Base-by-base conservation (phyloP, 1,140 invertebrate species). In the Zelostemma sp. region DNA sequence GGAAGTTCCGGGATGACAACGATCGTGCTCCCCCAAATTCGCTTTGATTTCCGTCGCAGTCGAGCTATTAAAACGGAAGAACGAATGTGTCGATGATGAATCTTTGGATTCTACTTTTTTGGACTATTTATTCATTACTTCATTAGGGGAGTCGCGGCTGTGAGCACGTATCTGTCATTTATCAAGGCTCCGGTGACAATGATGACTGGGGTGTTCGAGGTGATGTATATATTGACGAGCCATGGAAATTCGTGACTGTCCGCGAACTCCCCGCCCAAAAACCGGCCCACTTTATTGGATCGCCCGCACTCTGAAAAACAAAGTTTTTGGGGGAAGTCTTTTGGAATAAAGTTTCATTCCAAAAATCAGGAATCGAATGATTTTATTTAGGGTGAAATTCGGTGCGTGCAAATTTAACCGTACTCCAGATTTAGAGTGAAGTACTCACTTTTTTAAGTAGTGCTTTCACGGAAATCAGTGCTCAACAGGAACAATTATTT, bases 91-190 rank as follows among this genome's bases (percentile, higher is more conserved):
- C 3, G 8, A 28, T 8, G 25, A 35, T 35, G 11, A 35, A 35
- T 35, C 11, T 35, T n/a, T 35, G 21, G 8, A 28, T 4, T 28
- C 25, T 8, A 28, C 3, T 8, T 8, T 8, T 28, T 28, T 28
- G 25, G 25, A 28, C 8, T 28, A 28, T 28, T 8, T 9, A 46
- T 41, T 21, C 74, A 76, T 62, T 82, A 89, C 88, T 83, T 83
- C 43, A 86, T 64, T 0, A 89, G 58, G 50, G 79, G 78, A 43
- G 83, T 86, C 1, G 88, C 87, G 9, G 86, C 80, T 11, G 88
- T 89, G 19, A 90, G 49, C 1, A 90, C 74, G 62, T 88, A 88
- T 68, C 83, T 83, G 72, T 89, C 86, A 59, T 88, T 89, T 71
- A 89, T 87, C 18, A 90, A 64, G 28, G 84, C 78, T 17, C 87